Evolutionary conservation across 2,888 invertebrate genomes (phyloP).

Genomic region (Sepioteuthis lessoniana): DNA sequence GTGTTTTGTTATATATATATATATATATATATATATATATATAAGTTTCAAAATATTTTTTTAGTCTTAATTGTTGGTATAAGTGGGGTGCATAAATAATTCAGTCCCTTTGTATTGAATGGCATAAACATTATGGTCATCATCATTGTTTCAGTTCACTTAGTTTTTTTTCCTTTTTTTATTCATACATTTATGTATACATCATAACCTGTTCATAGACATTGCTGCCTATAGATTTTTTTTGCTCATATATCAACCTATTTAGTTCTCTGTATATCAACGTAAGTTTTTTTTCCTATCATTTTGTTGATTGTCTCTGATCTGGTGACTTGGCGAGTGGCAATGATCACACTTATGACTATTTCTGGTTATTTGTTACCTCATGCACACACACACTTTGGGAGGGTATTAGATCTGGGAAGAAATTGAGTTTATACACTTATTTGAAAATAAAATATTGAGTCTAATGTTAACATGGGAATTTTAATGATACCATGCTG

Average conservation of each 20-base stretch:
- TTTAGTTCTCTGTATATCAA: not conserved
- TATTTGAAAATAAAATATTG: not conserved
- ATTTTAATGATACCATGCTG: not conserved
- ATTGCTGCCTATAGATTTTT: not conserved
- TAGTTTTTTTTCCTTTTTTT: not conserved
- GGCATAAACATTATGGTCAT: not conserved
- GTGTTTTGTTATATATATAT: too few relatives aligned
- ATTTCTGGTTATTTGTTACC: not conserved
- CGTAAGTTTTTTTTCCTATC: not conserved
- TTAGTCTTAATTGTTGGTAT: not conserved
- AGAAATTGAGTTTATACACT: not conserved
- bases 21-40: too few relatives aligned
- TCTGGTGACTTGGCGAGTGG: not conserved
- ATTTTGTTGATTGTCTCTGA: not conserved
- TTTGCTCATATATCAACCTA: not conserved
- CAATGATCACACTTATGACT: not conserved
- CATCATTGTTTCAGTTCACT: not conserved
- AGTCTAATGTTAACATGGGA: not conserved
- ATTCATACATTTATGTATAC: too few relatives aligned
- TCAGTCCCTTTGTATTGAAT: not conserved
- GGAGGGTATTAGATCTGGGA: not conserved
- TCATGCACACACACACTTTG: not conserved
- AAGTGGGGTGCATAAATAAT: not conserved
- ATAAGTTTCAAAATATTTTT: too few relatives aligned
- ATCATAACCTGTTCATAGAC: not conserved